phyloP scores from a whole-genome alignment of 2,113 vertebrate species.

The Ailuropoda melanoleuca region DNA sequence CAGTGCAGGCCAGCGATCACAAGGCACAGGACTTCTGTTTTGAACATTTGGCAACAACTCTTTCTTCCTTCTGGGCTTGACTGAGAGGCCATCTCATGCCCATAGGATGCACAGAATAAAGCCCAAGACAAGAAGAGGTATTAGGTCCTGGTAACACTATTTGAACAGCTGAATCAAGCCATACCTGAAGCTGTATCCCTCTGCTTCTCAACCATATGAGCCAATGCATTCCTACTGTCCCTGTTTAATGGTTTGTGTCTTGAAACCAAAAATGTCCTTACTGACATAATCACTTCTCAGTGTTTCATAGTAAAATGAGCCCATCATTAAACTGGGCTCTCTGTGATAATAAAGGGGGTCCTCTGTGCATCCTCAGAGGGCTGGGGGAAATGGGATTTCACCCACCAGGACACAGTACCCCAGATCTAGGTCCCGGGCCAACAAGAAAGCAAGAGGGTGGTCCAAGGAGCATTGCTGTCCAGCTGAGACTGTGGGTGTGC shows the following conservation, averaged over 20 bases:
- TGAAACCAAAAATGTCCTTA: background rate
- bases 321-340: background rate
- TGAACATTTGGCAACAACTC: background rate
- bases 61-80: background rate
- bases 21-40: background rate
- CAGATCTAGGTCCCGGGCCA: background rate
- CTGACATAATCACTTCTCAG: background rate
- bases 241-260: background rate
- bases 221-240: background rate
- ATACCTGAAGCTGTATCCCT: background rate
- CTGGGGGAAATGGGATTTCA: background rate
- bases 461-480: background rate
- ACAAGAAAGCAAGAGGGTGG: background rate
- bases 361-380: background rate
- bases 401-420: too few relatives aligned
- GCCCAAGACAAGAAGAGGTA: background rate
- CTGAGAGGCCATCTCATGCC: background rate
- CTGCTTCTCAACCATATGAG: background rate
- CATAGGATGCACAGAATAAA: background rate
- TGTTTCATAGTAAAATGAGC: background rate
- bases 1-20: fast-evolving
- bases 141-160: background rate
- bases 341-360: background rate
- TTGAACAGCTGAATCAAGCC: background rate
- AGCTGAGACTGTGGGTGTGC: background rate